Conservation (phyloP, 2,888 invertebrate genomes). For the Pomacea canaliculata region DNA sequence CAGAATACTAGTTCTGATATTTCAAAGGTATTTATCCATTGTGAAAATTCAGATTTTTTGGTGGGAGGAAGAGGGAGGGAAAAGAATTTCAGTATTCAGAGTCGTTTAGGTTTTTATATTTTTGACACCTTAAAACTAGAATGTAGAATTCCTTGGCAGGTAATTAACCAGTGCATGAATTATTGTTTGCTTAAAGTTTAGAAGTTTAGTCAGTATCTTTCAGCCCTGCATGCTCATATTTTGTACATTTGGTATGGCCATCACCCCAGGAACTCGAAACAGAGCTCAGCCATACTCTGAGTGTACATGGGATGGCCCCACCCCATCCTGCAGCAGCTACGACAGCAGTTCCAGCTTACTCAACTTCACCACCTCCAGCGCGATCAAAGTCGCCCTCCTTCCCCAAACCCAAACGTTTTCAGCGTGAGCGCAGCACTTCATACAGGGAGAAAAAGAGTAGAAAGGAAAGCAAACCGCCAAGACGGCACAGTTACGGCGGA, state of each 20-base stretch:
- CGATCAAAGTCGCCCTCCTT: conserved; percentile 11
- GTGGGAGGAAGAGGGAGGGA: too few species aligned
- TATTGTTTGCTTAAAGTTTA: too few species aligned
- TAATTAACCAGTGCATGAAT: too few species aligned
- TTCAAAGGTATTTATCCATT: too few species aligned
- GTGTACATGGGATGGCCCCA: neutral
- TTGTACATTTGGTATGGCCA: conserved; percentile 2
- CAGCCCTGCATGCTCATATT: neutral
- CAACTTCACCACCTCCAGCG: conserved; percentile 7
- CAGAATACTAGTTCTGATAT: too few species aligned
- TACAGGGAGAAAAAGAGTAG: conserved; percentile 60
- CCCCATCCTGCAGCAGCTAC: neutral
- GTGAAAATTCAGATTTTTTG: too few species aligned
- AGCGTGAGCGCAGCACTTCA: conserved; percentile 50
- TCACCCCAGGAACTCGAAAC: neutral
- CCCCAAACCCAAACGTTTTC: conserved; percentile 12
- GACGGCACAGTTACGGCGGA: conserved; percentile 63
- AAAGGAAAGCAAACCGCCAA: conserved; percentile 71
- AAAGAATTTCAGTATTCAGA: too few species aligned
- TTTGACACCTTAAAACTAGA: too few species aligned
- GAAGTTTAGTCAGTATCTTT: neutral
- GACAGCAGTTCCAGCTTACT: neutral
- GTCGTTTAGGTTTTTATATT: too few species aligned
- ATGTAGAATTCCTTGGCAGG: too few species aligned
- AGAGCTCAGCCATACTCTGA: neutral